Base-by-base conservation (phyloP, 2,113 vertebrate species). In the Campylorhamphus procurvoides region DNA sequence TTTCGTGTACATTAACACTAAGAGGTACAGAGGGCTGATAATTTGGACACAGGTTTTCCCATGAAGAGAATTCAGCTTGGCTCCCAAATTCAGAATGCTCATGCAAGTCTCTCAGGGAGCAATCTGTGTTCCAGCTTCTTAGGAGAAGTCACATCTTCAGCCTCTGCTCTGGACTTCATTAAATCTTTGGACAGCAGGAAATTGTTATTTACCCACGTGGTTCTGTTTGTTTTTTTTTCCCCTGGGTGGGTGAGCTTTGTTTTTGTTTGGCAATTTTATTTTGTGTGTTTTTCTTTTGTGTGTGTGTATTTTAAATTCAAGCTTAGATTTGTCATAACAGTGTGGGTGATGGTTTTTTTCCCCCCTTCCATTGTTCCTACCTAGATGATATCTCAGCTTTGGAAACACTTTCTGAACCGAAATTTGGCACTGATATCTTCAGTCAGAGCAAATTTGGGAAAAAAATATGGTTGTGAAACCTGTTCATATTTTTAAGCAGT, bases 241-340 rank as follows among this genome's bases (percentile, higher is more conserved):
- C 6, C 17, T 3, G 1, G 3, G 5, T 52, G 12, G 16, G 4
- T 62, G 19, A 29, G 3, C 9, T 29, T 9, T 3, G 4, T 8
- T 63, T 52, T 6, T 35, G 15, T 18, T 47, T 47, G 46, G 42
- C 7, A 18, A 17, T 44, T 44, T 44, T 15, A 18, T 44, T 44
- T 44, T 44, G 14, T 17, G 12, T 9, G 23, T 39, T 14, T 0
- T 7, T 16, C 33, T 14, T 29, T 23, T 23, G 40, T 40, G 40
- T 40, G 40, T 25, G 2, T 39, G 27, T 31, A 7, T 53, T 84
- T 75, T 37, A 47, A 67, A 20, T 67, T 82, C 12, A 63, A 37
- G 28, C 63, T 71, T 23, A 49, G 20, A 12, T 67, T 58, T 92
- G 55, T 24, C 20, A 3, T 37, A 46, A 39, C 9, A 11, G 7